Conservation (phyloP, 37 sponge, comb jelly and placozoan species). For the Haliclona indistincta region DNA sequence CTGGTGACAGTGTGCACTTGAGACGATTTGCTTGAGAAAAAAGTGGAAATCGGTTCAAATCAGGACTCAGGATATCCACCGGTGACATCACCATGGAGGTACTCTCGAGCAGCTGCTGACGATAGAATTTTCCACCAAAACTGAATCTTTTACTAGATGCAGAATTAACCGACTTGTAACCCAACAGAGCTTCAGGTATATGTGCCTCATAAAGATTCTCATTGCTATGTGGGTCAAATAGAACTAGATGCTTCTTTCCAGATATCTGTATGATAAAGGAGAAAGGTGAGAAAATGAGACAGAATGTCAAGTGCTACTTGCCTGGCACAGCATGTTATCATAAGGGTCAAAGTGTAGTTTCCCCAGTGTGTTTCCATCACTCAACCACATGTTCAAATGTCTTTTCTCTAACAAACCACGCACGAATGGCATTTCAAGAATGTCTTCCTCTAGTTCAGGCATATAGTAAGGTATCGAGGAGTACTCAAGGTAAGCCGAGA, state of each 20-base stretch:
- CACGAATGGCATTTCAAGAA: slow-evolving; percentile 57
- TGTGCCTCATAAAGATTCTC: slow-evolving; percentile 74
- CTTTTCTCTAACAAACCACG: slow-evolving; percentile 22
- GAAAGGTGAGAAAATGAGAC: not conserved
- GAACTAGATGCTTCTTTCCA: slow-evolving; percentile 70
- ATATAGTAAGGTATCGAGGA: slow-evolving; percentile 78
- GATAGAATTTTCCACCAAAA: slow-evolving; percentile 32
- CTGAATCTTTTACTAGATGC: not conserved
- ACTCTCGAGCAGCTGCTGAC: slow-evolving; percentile 60
- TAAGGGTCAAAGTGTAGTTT: slow-evolving; percentile 88
- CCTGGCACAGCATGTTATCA: slow-evolving; percentile 83
- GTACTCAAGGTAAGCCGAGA: slow-evolving; percentile 83
- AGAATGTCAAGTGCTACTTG: not conserved
- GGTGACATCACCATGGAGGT: slow-evolving; percentile 92
- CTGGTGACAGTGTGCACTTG: slow-evolving; percentile 50
- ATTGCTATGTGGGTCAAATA: slow-evolving; percentile 77
- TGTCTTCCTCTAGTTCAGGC: slow-evolving; percentile 64
- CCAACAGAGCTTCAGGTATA: slow-evolving; percentile 76
- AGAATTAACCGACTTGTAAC: no score
- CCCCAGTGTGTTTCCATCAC: slow-evolving; percentile 85
- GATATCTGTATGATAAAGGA: slow-evolving; percentile 39
- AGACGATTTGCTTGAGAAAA: slow-evolving; percentile 33
- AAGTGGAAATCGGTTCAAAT: slow-evolving; percentile 64
- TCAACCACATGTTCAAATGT: slow-evolving; percentile 83
- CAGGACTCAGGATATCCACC: slow-evolving; percentile 62